Evolutionary conservation across 2,797 vertebrate genomes (phyloP), one percentile per base, ranked within the genome.

Genomic region (Ctenopoma multispine): DNA sequence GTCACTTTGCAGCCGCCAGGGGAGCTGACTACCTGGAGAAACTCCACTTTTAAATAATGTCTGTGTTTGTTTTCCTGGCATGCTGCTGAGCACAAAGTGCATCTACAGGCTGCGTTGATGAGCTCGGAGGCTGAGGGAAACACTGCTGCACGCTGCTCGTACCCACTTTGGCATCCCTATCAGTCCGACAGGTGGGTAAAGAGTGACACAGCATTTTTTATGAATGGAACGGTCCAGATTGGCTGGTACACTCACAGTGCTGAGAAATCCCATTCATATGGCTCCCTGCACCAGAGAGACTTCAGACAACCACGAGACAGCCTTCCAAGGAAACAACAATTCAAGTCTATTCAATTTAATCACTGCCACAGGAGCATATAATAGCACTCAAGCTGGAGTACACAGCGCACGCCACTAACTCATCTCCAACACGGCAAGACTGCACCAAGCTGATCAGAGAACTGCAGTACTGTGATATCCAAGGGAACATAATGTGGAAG

Each of bases 171-270:
- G 76, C 78, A 83, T 77, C 63, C 60, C 2, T 38, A 63, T 54
- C 63, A 29, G 61, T 49, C 14, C 46, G 72, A 77, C 88, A 87
- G 88, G 85, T 86, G 80, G 88, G 59, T n/a, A 69, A 80, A 67
- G 69, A 41, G 71, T 77, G 84, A 89, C 65, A 46, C 68, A 57
- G 81, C 81, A 2, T 67, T 85, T 90, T 91, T 89, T 87, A 60
- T 90, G 87, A 91, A 91, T 90, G 88, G 82, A 84, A 61, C 1
- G 15, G 51, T 54, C 69, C 85, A 89, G 87, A 90, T 82, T 82
- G 87, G 80, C 63, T 4, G 40, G 73, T 61, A 67, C 73, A 63
- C 72, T 75, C 66, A 36, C 59, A 71, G 63, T 29, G 80, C 56
- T 17, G 83, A 68, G 72, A 77, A 77, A 83, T 86, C 88, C 75